These are phyloP conservation scores for Apocheima hispidaria DNA, from an alignment of 2,888 invertebrate genomes.

Conservation along the genomic window DNA sequence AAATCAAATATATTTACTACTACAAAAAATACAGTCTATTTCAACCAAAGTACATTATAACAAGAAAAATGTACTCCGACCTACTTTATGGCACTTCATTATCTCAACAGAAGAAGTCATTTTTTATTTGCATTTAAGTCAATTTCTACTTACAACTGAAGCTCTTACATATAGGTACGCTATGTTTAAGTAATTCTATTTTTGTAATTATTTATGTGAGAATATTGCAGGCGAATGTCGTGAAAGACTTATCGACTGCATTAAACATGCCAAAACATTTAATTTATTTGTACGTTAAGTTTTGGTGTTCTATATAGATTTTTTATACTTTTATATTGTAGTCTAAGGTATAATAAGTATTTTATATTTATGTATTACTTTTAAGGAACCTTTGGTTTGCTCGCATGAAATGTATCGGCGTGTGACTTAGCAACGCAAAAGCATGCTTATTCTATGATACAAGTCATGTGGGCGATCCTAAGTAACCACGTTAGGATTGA, in stretches of 20 bases:
- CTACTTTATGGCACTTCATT: no score
- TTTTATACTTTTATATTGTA: neutral
- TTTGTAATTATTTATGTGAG: neutral
- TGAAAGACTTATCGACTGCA: constrained; percentile 2
- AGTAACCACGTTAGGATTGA: neutral
- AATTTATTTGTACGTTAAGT: constrained; percentile 18
- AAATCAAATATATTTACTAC: no score
- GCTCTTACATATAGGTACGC: no score
- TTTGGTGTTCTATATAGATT: constrained; percentile 5
- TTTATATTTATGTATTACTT: no score
- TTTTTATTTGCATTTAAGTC: no score
- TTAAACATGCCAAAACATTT: constrained; percentile 23
- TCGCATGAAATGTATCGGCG: neutral
- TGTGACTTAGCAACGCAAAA: neutral
- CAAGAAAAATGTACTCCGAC: no score
- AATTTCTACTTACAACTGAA: no score
- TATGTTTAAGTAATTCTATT: neutral
- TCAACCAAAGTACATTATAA: no score
- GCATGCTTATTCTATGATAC: no score
- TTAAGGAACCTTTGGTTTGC: neutral
- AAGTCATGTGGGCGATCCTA: neutral
- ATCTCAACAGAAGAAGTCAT: no score
- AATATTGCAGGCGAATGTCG: neutral
- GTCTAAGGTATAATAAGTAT: neutral
- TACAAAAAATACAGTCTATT: no score